Percentiles rank a stretch among this genome's conserved stretches.
These are phyloP conservation scores for Acipenser transmontanus DNA, from an alignment of 2,797 vertebrate genomes.

Conservation along the genomic window DNA sequence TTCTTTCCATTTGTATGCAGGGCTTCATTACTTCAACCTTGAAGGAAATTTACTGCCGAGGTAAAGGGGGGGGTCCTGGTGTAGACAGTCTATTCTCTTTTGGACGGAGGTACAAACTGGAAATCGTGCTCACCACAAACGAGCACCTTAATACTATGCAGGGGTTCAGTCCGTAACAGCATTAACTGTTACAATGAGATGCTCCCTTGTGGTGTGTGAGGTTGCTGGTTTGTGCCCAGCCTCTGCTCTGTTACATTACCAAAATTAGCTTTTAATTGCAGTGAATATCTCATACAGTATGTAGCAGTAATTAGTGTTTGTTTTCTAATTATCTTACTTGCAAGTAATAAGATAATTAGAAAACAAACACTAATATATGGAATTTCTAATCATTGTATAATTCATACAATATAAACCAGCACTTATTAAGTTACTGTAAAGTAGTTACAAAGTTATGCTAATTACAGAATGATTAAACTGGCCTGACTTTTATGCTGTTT, in stretches of 20 bases:
- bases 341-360: too few species aligned
- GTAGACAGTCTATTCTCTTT: slow-evolving; percentile 1
- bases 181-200: not conserved
- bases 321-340: too few species aligned
- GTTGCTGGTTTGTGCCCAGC: too few species aligned
- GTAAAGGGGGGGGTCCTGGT: slow-evolving; percentile 11
- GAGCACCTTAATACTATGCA: not conserved
- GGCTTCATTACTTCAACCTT: slow-evolving; percentile 13
- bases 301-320: too few species aligned
- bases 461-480: too few species aligned
- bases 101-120: slow-evolving; percentile 5
- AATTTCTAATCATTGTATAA: too few species aligned
- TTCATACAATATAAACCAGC: too few species aligned
- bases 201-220: not conserved
- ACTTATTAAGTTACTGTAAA: too few species aligned
- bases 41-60: slow-evolving; percentile 15
- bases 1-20: not conserved
- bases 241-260: not conserved
- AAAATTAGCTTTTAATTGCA: not conserved
- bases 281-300: not conserved
- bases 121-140: slow-evolving; percentile 1
- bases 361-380: too few species aligned
- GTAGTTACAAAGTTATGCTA: too few species aligned
- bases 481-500: too few species aligned
- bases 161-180: not conserved